A percentile compares a stretch with the other conserved stretches of the same genome.
Evolutionary conservation across 2,888 invertebrate genomes (phyloP).

Genomic region (Lissonota sp.): DNA sequence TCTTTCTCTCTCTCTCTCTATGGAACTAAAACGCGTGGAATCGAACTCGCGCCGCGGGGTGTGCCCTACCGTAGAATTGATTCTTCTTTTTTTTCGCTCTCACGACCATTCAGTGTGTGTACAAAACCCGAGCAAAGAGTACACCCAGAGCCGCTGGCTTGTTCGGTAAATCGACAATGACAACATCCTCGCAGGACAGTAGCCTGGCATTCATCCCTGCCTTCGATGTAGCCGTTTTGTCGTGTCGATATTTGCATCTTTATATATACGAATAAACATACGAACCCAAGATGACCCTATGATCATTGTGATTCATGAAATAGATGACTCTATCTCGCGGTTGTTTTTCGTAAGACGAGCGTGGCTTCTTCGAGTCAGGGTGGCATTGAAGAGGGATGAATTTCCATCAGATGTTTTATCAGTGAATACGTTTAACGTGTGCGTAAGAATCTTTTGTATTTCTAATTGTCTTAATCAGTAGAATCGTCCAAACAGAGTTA

Average conservation of each 20-base stretch:
- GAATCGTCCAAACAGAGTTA: neutral
- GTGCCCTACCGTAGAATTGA: slow-evolving; percentile 73
- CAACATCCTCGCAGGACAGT: slow-evolving; percentile 36
- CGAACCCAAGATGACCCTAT: slow-evolving; percentile 17
- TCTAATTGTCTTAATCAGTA: neutral
- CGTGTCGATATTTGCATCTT: slow-evolving; percentile 39
- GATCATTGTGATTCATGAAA: slow-evolving; percentile 6
- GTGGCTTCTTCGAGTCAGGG: too few relatives aligned
- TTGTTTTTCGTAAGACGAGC: neutral
- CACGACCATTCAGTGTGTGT: slow-evolving; percentile 29
- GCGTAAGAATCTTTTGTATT: neutral
- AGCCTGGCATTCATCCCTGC: neutral
- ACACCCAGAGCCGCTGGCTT: slow-evolving; percentile 22
- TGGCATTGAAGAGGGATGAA: too few relatives aligned
- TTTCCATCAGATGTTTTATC: too few relatives aligned
- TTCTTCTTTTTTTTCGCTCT: slow-evolving; percentile 37
- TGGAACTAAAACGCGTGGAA: slow-evolving; percentile 58
- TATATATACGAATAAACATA: slow-evolving; percentile 3
- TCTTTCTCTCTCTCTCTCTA: slow-evolving; percentile 4
- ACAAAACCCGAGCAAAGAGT: slow-evolving; percentile 34
- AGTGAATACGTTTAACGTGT: too few relatives aligned
- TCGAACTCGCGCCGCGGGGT: slow-evolving; percentile 65
- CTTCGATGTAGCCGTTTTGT: slow-evolving; percentile 24
- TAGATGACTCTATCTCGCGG: slow-evolving; percentile 23
- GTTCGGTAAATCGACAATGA: slow-evolving; percentile 51